A percentile compares a stretch with the other conserved stretches of the same genome.
phyloP scores from a whole-genome alignment of 2,113 vertebrate genomes.

The Turdus rufiventris region DNA sequence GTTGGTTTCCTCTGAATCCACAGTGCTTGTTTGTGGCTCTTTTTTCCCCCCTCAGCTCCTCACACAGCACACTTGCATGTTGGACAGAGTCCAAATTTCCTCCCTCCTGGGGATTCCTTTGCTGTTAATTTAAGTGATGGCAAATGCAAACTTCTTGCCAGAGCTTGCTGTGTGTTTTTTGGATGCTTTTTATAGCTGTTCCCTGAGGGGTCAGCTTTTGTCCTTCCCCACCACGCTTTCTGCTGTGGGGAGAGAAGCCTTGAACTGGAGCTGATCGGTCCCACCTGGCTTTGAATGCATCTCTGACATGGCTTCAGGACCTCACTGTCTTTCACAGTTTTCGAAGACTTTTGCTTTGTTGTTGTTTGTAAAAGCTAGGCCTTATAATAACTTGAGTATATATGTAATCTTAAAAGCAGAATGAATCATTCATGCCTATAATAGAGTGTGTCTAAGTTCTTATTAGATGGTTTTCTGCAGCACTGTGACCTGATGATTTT shows the following conservation, averaged over 20 bases:
- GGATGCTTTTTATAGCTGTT: constrained; percentile 55
- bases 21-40: constrained; percentile 18
- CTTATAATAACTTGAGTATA: background rate
- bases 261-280: constrained; percentile 11
- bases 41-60: background rate
- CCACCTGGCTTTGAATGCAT: background rate
- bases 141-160: constrained; percentile 59
- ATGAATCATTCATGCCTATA: background rate
- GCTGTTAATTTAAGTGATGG: constrained; percentile 61
- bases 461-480: background rate
- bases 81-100: constrained; percentile 47
- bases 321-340: background rate
- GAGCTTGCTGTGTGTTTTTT: constrained; percentile 61
- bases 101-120: constrained; percentile 61
- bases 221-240: background rate
- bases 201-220: constrained; percentile 60
- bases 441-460: background rate
- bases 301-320: background rate
- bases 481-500: background rate
- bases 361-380: background rate
- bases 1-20: background rate
- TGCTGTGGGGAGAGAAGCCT: background rate
- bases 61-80: background rate
- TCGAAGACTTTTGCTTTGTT: background rate
- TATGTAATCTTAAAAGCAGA: background rate